These are phyloP conservation scores for Amblyopsis rosae DNA, from an alignment of 2,113 vertebrate genomes.

Conservation along the genomic window DNA sequence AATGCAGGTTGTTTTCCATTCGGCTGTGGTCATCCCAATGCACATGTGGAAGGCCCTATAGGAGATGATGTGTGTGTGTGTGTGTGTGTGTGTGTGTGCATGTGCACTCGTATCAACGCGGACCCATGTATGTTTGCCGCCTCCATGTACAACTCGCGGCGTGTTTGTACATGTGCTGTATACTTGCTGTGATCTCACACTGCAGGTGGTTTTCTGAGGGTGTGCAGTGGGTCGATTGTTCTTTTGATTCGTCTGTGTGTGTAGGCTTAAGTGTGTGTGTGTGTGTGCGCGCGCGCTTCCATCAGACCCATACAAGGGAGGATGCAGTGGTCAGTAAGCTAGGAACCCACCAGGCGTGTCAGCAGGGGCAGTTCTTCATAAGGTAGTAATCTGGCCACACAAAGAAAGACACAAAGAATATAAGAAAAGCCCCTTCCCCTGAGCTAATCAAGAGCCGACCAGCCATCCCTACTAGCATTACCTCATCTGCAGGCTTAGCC, in stretches of 20 bases:
- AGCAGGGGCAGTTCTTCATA: slow-evolving; percentile 74
- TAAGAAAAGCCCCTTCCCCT: slow-evolving; percentile 61
- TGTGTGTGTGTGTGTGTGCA: slow-evolving; percentile 3
- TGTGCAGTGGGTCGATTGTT: background rate
- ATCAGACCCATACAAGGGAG: slow-evolving; percentile 46
- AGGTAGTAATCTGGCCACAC: slow-evolving; percentile 71
- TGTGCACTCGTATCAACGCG: slow-evolving; percentile 4
- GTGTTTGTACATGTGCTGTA: too few species aligned
- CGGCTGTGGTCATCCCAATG: slow-evolving; percentile 30
- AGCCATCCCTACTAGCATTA: slow-evolving; percentile 57
- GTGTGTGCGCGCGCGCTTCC: background rate
- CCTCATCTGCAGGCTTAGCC: slow-evolving; percentile 66
- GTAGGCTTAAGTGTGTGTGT: slow-evolving; percentile 14
- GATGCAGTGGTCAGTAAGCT: slow-evolving; percentile 60
- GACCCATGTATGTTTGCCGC: slow-evolving; percentile 6
- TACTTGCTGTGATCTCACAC: background rate
- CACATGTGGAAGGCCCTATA: slow-evolving; percentile 10
- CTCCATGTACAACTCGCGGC: too few species aligned
- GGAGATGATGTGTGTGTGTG: slow-evolving; percentile 15
- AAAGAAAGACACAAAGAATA: slow-evolving; percentile 54
- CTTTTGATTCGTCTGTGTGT: too few species aligned
- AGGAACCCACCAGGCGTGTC: slow-evolving; percentile 67
- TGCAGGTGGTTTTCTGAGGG: background rate
- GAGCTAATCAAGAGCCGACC: slow-evolving; percentile 70
- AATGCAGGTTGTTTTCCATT: slow-evolving; percentile 61